These are phyloP conservation scores for Phocides pigmalion DNA, from an alignment of 1,140 invertebrate species.

Conservation along the genomic window DNA sequence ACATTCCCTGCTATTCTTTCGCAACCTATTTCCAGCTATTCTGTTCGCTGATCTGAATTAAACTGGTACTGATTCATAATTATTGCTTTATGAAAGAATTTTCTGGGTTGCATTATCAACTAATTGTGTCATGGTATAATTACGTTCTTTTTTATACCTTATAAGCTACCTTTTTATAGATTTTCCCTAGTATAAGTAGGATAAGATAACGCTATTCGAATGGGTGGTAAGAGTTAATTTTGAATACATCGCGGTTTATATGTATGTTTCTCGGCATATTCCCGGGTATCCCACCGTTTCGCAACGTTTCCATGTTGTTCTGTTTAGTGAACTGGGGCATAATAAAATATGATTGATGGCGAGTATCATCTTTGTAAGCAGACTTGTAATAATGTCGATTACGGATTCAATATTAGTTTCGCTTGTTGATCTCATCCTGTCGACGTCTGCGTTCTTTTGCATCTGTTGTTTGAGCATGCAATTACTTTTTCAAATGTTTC, in stretches of 20 bases:
- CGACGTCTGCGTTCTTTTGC: neutral
- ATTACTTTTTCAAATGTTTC: too few relatives aligned
- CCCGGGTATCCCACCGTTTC: neutral
- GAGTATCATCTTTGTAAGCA: conserved; percentile 9
- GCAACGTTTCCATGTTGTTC: conserved; percentile 10
- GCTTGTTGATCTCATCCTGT: conserved; percentile 15
- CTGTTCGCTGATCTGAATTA: neutral
- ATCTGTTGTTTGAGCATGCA: neutral
- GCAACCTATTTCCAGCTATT: neutral
- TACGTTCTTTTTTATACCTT: too few relatives aligned
- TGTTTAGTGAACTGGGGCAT: conserved; percentile 19
- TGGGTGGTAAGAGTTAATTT: neutral
- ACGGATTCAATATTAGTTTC: conserved; percentile 19
- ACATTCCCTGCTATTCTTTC: conserved; percentile 19
- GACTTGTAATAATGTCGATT: conserved; percentile 12
- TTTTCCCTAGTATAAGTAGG: too few relatives aligned
- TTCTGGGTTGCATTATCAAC: too few relatives aligned
- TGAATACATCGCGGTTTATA: neutral
- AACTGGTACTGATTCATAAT: too few relatives aligned
- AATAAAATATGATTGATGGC: conserved; percentile 27
- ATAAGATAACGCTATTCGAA: neutral
- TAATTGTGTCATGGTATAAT: too few relatives aligned
- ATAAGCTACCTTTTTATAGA: too few relatives aligned
- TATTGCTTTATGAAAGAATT: too few relatives aligned
- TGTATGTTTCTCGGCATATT: neutral